Base-by-base conservation (phyloP, 2,797 vertebrate genomes). In the Galaxias olidus region DNA sequence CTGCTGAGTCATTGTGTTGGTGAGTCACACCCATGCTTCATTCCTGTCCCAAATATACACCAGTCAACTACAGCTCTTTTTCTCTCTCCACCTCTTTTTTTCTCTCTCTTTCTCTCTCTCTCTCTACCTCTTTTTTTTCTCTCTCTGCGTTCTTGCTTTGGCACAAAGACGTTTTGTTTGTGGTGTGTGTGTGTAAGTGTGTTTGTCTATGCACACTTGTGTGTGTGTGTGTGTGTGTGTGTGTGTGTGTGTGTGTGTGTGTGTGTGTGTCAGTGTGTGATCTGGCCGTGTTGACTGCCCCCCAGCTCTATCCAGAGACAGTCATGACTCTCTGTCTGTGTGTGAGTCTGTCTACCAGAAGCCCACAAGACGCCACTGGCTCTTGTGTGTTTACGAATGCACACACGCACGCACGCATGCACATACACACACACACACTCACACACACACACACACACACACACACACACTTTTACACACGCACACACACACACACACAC, bases 1-100 rank as follows among this genome's bases (percentile, higher is more conserved):
- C 70, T 82, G 84, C 82, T 86, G 85, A 88, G 72, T 91, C 84
- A 86, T 74, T 83, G 81, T 82, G 77, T 82, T 76, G 72, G 17
- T 81, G 74, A 85, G 86, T 86, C 86, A 85, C 83, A 76, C 84
- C 85, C 84, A 75, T 74, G 70, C 74, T 75, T 81, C 77, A 67
- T 78, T 66, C 3, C 68, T 75, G 76, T 44, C 81, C 76, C 76
- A 79, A 84, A 83, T 82, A 75, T 76, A 66, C 66, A 63, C 75
- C 65, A 67, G 76, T 61, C 74, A 60, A 44, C 65, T 42, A 46
- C 57, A 71, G 54, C 59, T 59, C 65, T 60, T 75, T 71, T 66
- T 77, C 65, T 48, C n/a, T 15, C 59, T n/a, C n/a, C n/a, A n/a
- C n/a, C n/a, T n/a, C 59, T 59, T 64, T 60, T 75, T 71, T 66